Evolutionary conservation across 2,888 invertebrate species (phyloP), one percentile per base, ranked within the genome.

Genomic region (Mythimna vitellina): DNA sequence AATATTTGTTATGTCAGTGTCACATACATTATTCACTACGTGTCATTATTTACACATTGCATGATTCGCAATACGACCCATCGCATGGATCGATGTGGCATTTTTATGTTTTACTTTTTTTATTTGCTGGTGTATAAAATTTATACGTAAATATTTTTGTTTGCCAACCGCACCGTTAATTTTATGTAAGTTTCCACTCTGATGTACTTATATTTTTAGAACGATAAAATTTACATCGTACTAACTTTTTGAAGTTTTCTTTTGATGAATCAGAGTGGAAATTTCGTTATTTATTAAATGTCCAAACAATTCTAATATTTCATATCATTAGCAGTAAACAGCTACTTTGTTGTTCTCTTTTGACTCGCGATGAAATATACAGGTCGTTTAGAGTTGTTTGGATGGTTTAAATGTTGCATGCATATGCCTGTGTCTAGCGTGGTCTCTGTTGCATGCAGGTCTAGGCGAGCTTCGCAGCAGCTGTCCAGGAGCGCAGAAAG

Each of bases 381-480:
- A 29, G 10, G 9, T 63, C 12, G 12, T 38, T 49, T 62, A 25
- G 74, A 78, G 17, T 74, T 91, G 90, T 90, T 90, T 89, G 88
- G 83, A 83, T 85, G 56, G 79, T 86, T 85, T 84, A 88, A 87
- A 86, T 91, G 92, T 90, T 93, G 95, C 95, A 95, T 96, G 95
- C 91, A 89, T 89, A 87, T 91, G 95, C 92, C 92, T 94, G 93
- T 95, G 93, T 94, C 91, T 96, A 96, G 91, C 91, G 91, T 92
- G 93, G 94, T 95, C 90, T 96, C 93, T 96, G 93, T 96, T 96
- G 96, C 96, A 96, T 96, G 93, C 97, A 98, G 98, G 97, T 98
- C 98, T 96, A 98, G 98, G 94, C 97, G 98, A 94, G 98, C 98
- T 92, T 98, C 98, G 89, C 98, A 98, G 96, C 98, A 98, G 95